Conservation (phyloP, 37 sponge, comb jelly and placozoan species). For the Haliclona indistincta region DNA sequence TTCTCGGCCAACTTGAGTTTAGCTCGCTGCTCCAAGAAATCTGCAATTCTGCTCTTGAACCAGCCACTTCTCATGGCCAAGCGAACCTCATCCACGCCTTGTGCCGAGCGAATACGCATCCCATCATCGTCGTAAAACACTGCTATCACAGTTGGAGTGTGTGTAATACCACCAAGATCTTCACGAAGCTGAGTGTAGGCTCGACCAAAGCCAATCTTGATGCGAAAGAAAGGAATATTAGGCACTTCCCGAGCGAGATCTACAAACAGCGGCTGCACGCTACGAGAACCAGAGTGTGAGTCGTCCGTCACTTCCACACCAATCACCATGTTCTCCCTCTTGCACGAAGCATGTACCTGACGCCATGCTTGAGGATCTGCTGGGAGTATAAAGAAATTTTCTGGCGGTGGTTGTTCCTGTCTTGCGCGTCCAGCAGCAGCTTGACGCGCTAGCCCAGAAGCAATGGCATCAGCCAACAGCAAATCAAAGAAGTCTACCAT, state of each 20-base stretch:
- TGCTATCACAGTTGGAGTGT: constrained; percentile 47
- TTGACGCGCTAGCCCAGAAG: constrained; percentile 45
- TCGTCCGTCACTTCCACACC: constrained; percentile 49
- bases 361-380: constrained; percentile 44
- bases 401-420: constrained; percentile 60
- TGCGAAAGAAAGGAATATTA: constrained; percentile 47
- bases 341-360: constrained; percentile 33
- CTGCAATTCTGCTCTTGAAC: background rate
- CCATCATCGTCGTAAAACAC: constrained; percentile 25
- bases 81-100: constrained; percentile 41
- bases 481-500: constrained; percentile 41
- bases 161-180: constrained; percentile 50
- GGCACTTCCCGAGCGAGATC: constrained; percentile 56
- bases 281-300: background rate
- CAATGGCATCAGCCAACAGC: constrained; percentile 59
- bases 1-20: constrained; percentile 51
- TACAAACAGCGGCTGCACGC: constrained; percentile 31
- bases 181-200: constrained; percentile 57
- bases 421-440: background rate
- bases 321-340: constrained; percentile 69
- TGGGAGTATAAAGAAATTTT: constrained; percentile 63
- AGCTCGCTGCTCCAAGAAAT: constrained; percentile 17
- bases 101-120: constrained; percentile 22
- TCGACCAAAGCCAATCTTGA: constrained; percentile 16
- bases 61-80: constrained; percentile 4